Evolutionary conservation across 2,797 vertebrate species (phyloP), one percentile per base, ranked within the genome.

Genomic region (Poeciliopsis presidionis): DNA sequence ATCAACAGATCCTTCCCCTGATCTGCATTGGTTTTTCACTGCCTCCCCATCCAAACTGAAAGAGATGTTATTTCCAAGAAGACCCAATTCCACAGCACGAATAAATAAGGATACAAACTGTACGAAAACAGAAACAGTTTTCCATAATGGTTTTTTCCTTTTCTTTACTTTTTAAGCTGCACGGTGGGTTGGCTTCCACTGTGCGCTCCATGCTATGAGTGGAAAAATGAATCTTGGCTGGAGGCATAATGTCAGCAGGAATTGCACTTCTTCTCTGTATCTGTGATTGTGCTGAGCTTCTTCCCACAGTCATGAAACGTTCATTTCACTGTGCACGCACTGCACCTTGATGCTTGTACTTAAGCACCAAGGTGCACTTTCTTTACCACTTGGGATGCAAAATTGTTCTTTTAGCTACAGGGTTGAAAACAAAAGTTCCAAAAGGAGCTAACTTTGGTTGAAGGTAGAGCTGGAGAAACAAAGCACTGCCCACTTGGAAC

Each of bases 201-300:
- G 36, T 22, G 33, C 20, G 8, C 36, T 41, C 20, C 36, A 22
- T 12, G 13, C 3, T 11, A 25, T 25, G 63, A 67, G 36, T 41
- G 33, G 36, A 67, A 67, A 67, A 41, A 25, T 41, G 63, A 67
- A 39, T 25, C 33, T 67, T 67, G 36, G 63, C 63, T 67, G 33
- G 63, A 6, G 20, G 41, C 36, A 4, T 25, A 25, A 65, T 53
- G 61, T 41, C 41, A 22, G 63, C 41, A 13, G 63, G 25, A 36
- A 67, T 67, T 67, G 63, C 20, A 41, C 63, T 67, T 67, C 63
- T 36, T 41, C 22, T 67, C 36, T 39, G 36, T 41, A 67, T 67
- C 63, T 0, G 63, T 39, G 36, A 67, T 41, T 25, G 25, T 6
- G 36, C 20, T 28, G 33, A 41, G 36, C 63, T 67, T 67, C 36